A percentile compares a stretch with the other conserved stretches of the same genome.
phyloP scores from a whole-genome alignment of 2,888 invertebrate genomes.

The Archips xylosteana region DNA sequence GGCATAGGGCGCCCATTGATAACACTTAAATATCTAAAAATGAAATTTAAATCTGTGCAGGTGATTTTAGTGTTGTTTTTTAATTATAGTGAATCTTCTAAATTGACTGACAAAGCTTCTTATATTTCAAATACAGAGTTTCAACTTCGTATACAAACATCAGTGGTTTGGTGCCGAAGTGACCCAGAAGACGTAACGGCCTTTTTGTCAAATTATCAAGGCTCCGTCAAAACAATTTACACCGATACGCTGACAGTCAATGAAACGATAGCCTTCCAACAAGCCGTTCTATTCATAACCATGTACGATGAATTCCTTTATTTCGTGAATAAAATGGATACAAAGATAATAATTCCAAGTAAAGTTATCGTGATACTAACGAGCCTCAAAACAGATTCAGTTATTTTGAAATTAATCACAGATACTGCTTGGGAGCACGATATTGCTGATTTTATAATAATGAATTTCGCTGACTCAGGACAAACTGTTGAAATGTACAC shows the following conservation, averaged over 20 bases:
- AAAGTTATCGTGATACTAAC: constrained; percentile 57
- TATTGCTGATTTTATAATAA: constrained; percentile 59
- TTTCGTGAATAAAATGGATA: constrained; percentile 52
- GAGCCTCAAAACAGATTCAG: constrained; percentile 40
- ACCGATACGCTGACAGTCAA: constrained; percentile 40
- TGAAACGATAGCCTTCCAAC: constrained; percentile 50
- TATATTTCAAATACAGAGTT: constrained; percentile 56
- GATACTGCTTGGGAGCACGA: constrained; percentile 60
- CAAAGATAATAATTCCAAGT: constrained; percentile 52
- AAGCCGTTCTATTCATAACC: constrained; percentile 60
- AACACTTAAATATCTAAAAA: background rate
- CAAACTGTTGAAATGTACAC: constrained; percentile 54
- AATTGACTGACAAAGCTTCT: constrained; percentile 52
- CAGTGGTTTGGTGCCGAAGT: constrained; percentile 55
- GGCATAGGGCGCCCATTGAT: background rate
- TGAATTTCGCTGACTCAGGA: constrained; percentile 47
- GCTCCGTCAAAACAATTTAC: constrained; percentile 51
- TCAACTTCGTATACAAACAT: constrained; percentile 48
- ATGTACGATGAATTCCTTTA: constrained; percentile 53
- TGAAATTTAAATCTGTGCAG: background rate
- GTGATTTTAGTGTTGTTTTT: background rate
- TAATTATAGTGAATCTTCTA: background rate
- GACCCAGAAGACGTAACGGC: constrained; percentile 47
- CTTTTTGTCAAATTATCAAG: constrained; percentile 53
- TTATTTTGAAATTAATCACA: constrained; percentile 49